phyloP scores from a whole-genome alignment of 2,113 vertebrate genomes.

The Tetraodon nigroviridis region DNA sequence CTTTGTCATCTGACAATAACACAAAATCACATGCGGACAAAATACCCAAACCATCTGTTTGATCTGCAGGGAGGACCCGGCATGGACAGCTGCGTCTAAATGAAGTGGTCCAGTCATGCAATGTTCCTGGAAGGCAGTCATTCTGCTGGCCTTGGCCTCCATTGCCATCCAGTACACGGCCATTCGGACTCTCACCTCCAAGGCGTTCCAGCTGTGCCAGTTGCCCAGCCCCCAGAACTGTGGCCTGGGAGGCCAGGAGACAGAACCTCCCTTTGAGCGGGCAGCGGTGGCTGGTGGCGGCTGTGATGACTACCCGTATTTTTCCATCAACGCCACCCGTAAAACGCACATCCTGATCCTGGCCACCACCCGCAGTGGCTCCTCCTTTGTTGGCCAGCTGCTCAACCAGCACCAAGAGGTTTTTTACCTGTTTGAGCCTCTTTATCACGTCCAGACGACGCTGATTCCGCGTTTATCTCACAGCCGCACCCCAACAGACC shows the following conservation, averaged over 20 bases:
- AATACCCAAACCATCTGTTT: slow-evolving; percentile 7
- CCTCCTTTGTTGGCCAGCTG: slow-evolving; percentile 93
- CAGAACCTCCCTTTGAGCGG: slow-evolving; percentile 77
- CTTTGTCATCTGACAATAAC: too few species aligned
- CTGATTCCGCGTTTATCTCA: slow-evolving; percentile 88
- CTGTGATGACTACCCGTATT: slow-evolving; percentile 86
- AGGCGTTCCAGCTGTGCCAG: slow-evolving; percentile 90
- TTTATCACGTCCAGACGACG: slow-evolving; percentile 92
- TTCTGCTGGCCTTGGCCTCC: slow-evolving; percentile 94
- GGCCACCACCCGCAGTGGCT: slow-evolving; percentile 92
- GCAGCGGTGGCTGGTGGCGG: slow-evolving; percentile 60
- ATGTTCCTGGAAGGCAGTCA: slow-evolving; percentile 99
- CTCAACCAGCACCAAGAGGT: slow-evolving; percentile 96
- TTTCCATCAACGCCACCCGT: slow-evolving; percentile 79
- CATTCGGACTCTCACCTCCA: slow-evolving; percentile 93
- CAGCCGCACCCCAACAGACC: slow-evolving; percentile 79
- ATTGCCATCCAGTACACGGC: slow-evolving; percentile 98
- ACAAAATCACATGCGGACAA: too few species aligned
- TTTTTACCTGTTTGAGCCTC: slow-evolving; percentile 97
- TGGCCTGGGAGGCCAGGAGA: slow-evolving; percentile 78
- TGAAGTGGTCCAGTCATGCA: slow-evolving; percentile 97
- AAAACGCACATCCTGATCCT: slow-evolving; percentile 91
- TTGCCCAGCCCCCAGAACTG: slow-evolving; percentile 82
- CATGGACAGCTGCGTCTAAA: slow-evolving; percentile 71
- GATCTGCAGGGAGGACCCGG: slow-evolving; percentile 68